Evolutionary conservation across 2,888 invertebrate species (phyloP).

Genomic region (Resseliella maxima): DNA sequence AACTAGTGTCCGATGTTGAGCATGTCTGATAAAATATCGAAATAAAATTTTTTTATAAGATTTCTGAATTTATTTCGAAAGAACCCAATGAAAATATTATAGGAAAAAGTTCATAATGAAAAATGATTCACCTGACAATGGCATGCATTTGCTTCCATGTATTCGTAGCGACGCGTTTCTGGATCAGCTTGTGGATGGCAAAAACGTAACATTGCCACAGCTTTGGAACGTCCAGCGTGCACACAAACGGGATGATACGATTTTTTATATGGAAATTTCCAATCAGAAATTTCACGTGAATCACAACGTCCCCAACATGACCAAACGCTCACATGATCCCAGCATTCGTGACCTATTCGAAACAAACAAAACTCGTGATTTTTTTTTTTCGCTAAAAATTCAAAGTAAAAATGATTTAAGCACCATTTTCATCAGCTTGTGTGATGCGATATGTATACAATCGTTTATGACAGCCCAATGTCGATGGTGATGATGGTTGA

Average conservation of each 20-base stretch:
- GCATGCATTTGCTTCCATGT: constrained; percentile 82
- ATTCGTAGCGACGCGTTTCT: constrained; percentile 79
- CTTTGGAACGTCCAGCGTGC: constrained; percentile 76
- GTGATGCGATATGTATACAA: constrained; percentile 76
- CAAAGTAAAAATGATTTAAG: too few species aligned
- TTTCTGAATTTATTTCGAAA: too few species aligned
- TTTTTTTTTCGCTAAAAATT: too few species aligned
- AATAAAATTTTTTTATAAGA: not conserved
- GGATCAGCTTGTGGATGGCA: constrained; percentile 80
- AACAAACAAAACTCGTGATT: not conserved
- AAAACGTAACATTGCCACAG: constrained; percentile 74
- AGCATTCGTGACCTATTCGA: constrained; percentile 75
- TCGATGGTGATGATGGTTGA: not conserved
- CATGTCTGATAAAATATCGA: constrained; percentile 70
- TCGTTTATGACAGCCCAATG: constrained; percentile 73
- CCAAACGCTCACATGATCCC: constrained; percentile 79
- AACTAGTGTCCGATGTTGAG: constrained; percentile 76
- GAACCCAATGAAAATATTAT: not conserved
- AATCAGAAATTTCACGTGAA: constrained; percentile 88
- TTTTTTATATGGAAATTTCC: constrained; percentile 88
- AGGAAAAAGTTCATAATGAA: too few species aligned
- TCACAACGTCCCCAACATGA: constrained; percentile 87
- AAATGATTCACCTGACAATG: constrained; percentile 74
- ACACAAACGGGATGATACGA: constrained; percentile 88
- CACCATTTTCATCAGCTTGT: constrained; percentile 65